Evolutionary conservation across 1,140 invertebrate genomes (phyloP), one percentile per base, ranked within the genome.

Genomic region (Drosophila chauvacae): DNA sequence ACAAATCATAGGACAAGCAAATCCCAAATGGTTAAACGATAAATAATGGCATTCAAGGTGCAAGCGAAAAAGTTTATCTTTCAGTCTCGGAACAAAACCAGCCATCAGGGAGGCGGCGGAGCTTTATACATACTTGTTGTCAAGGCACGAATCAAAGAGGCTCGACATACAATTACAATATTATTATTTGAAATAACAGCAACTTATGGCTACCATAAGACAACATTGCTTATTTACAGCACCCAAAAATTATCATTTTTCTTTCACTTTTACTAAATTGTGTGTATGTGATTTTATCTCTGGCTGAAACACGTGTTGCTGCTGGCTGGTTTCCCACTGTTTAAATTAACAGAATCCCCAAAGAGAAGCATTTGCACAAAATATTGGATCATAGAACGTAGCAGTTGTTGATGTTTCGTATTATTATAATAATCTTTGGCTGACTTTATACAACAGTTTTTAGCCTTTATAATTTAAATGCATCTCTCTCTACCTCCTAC

Each of bases 291-390:
- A 41, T 26, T 23, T 59, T 2, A 28, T 42, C 20, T 41, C 42
- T 75, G 45, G 64, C 61, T 59, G 63, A 65, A 85, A 81, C 74
- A 81, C 62, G 23, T 23, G 66, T 78, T 68, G 45, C 58, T 74
- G 55, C 69, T 86, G 69, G 45, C 65, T 69, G 33, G 71, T 60
- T 77, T 66, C 62, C 14, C 37, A 65, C 60, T 64, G 20, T 58
- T 59, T 41, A 61, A 84, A 76, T 66, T 71, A 80, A 80, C 81
- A 71, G 62, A 72, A 18, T 26, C 51, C 66, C 35, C 10, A 2
- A 20, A n/a, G 20, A 16, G 35, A 23, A 56, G 53, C 20, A 56
- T n/a, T 56, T 39, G 10, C 4, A 33, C 7, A 35, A 20, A 10
- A 2, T 28, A 26, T 28, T 48, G 7, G 2, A 11, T 28, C 7